phyloP scores from a whole-genome alignment of 2,888 invertebrate genomes.

The Frankliniella fusca region DNA sequence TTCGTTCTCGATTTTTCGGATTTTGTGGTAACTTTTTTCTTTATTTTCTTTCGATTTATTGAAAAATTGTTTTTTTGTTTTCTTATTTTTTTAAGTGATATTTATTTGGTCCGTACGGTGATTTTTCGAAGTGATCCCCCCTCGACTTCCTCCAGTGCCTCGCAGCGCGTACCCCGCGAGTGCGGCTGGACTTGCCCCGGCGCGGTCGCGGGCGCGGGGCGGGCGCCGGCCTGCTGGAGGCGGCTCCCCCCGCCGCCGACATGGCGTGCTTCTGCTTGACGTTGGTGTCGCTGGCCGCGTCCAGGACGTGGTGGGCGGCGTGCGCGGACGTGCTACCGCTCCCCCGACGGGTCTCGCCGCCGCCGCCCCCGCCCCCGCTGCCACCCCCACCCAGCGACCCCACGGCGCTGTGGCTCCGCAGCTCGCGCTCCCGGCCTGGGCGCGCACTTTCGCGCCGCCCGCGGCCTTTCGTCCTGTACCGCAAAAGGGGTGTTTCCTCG shows the following conservation, averaged over 20 bases:
- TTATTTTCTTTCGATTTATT: too few species aligned
- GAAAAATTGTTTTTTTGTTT: too few species aligned
- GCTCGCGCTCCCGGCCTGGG: background rate
- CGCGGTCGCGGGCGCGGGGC: background rate
- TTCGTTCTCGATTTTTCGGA: too few species aligned
- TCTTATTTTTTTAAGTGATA: too few species aligned
- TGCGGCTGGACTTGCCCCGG: background rate
- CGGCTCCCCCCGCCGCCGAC: background rate
- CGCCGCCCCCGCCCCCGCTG: background rate
- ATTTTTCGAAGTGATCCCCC: too few species aligned
- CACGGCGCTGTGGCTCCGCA: background rate
- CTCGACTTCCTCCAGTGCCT: background rate
- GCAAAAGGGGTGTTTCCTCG: too few species aligned
- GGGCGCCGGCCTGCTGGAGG: background rate
- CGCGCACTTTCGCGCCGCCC: background rate
- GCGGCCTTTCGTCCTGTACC: background rate
- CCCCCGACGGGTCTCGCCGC: background rate
- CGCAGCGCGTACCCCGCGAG: background rate
- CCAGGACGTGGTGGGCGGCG: background rate
- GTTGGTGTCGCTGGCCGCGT: slow-evolving; percentile 7
- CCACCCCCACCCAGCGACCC: background rate
- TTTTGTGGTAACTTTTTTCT: background rate
- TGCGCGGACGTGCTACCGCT: background rate
- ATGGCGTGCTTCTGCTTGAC: slow-evolving; percentile 2
- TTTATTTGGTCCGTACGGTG: too few species aligned